Conservation (phyloP, 2,113 vertebrate species). For the Megaceryle maxima region DNA sequence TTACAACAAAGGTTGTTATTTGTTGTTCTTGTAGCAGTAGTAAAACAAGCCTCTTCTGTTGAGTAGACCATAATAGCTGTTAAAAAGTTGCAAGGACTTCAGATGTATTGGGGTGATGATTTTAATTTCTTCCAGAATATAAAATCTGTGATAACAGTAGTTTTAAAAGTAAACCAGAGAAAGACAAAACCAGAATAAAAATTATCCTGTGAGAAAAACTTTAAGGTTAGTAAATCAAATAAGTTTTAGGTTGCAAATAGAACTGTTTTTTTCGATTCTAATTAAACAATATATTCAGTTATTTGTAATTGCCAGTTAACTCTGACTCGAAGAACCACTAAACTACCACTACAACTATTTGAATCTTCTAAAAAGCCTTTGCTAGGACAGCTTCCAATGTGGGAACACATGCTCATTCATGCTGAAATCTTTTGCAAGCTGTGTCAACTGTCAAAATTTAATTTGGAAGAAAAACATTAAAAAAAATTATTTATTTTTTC, state of each 20-base stretch:
- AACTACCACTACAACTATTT: not conserved
- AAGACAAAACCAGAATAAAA: not conserved
- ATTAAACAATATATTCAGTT: not conserved
- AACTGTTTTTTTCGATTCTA: not conserved
- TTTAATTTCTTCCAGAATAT: not conserved
- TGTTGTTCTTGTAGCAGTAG: not conserved
- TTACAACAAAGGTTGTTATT: not conserved
- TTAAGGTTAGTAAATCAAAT: not conserved
- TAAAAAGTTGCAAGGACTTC: not conserved
- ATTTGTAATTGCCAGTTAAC: not conserved
- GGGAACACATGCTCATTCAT: not conserved
- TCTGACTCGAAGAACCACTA: not conserved
- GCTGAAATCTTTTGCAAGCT: not conserved
- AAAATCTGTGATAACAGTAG: not conserved
- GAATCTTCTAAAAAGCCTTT: not conserved
- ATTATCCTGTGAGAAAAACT: not conserved
- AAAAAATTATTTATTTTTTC: not conserved
- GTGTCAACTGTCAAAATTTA: not conserved
- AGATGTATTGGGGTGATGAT: not conserved
- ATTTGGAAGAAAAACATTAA: not conserved
- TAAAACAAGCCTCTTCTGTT: not conserved
- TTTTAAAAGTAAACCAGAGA: no score
- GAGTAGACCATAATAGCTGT: not conserved
- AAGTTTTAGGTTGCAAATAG: not conserved
- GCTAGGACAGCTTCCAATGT: not conserved